Percentiles rank a stretch among this genome's conserved stretches.
Evolutionary conservation across 2,888 invertebrate species (phyloP).

Genomic region (Standfussiana lucernea): DNA sequence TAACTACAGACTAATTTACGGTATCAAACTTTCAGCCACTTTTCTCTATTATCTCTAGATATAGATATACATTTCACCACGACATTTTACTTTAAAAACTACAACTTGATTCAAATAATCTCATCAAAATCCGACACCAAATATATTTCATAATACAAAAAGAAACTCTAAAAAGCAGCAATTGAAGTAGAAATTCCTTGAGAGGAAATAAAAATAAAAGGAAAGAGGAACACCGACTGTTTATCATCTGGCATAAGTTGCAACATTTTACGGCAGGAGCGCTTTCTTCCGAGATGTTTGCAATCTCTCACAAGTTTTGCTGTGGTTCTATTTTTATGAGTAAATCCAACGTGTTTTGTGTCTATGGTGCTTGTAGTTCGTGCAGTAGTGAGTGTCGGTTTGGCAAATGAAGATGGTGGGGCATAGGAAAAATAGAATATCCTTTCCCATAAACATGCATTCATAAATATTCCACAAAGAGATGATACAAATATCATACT

Average conservation of each 20-base stretch:
- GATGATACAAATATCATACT: background rate
- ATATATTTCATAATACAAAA: conserved; percentile 30
- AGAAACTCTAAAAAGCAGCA: conserved; percentile 36
- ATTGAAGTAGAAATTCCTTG: conserved; percentile 53
- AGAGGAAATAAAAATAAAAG: conserved; percentile 52
- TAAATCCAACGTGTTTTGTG: conserved; percentile 39
- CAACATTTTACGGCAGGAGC: conserved; percentile 46
- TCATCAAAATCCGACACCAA: conserved; percentile 2
- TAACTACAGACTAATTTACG: background rate
- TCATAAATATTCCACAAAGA: background rate
- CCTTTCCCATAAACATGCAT: background rate
- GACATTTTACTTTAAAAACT: background rate
- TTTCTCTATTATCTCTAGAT: background rate
- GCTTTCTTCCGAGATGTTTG: conserved; percentile 56
- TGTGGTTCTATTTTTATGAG: conserved; percentile 44
- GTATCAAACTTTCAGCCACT: background rate
- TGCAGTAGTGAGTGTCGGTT: background rate
- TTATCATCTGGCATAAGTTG: conserved; percentile 63
- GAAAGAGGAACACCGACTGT: conserved; percentile 38
- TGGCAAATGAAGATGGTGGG: background rate
- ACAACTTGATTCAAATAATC: conserved; percentile 17
- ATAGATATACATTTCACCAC: background rate
- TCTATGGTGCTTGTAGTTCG: conserved; percentile 3
- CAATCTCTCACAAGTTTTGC: conserved; percentile 60
- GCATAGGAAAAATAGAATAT: background rate